Evolutionary conservation across 2,113 vertebrate genomes (phyloP).

Genomic region (Ondatra zibethicus): DNA sequence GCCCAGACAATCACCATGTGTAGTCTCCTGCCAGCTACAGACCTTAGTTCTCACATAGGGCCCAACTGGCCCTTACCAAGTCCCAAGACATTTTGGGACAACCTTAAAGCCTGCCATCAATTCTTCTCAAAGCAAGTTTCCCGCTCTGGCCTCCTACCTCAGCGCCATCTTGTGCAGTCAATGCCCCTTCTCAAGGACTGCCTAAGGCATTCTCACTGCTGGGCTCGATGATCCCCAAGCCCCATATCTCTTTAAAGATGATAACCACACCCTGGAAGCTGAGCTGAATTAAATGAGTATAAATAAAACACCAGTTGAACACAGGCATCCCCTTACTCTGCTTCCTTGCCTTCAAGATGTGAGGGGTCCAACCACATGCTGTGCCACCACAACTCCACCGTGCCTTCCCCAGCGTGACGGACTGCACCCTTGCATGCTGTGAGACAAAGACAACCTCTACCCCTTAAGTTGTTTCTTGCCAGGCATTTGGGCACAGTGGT

Average conservation of each 20-base stretch:
- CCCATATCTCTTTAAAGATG: not conserved
- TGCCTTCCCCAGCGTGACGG: no score
- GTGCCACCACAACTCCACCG: no score
- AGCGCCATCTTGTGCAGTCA: no score
- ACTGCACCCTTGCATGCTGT: not conserved
- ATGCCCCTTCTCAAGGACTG: no score
- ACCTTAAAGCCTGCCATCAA: not conserved
- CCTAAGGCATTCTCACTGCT: not conserved
- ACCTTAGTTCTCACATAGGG: not conserved
- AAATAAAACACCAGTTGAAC: not conserved
- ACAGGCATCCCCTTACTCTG: not conserved
- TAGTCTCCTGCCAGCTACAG: no score
- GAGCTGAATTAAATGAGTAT: not conserved
- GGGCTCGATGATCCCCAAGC: no score
- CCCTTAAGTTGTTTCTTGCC: not conserved
- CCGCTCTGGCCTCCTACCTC: not conserved
- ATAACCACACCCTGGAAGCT: not conserved
- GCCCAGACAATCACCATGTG: not conserved
- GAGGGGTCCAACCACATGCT: no score
- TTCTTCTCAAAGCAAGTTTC: not conserved
- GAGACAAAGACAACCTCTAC: not conserved
- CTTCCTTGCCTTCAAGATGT: not conserved
- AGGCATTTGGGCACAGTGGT: not conserved
- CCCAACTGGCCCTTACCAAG: not conserved
- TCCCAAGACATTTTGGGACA: not conserved